These are phyloP conservation scores for Simalia tracyae DNA, from an alignment of 2,797 vertebrate genomes.

Conservation along the genomic window DNA sequence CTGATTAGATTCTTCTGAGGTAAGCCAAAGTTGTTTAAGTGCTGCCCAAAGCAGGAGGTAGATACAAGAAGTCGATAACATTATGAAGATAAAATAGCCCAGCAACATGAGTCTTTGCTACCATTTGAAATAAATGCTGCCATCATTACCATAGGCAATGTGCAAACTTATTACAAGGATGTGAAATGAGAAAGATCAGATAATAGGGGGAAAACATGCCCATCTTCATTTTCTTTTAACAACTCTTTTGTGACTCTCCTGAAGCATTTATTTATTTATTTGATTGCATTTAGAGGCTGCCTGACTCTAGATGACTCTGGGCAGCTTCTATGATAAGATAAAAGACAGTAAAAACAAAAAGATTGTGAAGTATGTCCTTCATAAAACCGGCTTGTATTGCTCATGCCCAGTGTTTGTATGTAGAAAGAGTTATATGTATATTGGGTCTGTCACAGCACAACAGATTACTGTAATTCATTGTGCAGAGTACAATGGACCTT, in stretches of 20 bases:
- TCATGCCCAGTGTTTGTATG: neutral
- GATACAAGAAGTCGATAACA: constrained; percentile 8
- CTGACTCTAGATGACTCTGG: neutral
- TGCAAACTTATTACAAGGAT: neutral
- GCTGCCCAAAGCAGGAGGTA: neutral
- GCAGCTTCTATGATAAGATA: neutral
- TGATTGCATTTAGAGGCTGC: too few relatives aligned
- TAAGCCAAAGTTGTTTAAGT: too few relatives aligned
- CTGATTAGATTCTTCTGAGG: too few relatives aligned
- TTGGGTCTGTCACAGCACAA: neutral
- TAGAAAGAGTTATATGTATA: fast-evolving
- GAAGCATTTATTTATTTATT: too few relatives aligned
- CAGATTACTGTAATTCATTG: neutral
- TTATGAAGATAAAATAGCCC: neutral
- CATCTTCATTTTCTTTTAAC: too few relatives aligned
- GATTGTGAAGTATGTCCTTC: neutral
- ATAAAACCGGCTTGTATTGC: too few relatives aligned
- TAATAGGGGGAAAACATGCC: too few relatives aligned
- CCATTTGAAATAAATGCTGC: neutral
- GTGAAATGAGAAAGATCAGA: neutral
- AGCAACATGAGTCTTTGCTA: neutral
- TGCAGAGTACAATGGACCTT: neutral
- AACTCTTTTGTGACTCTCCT: too few relatives aligned
- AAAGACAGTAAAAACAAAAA: neutral
- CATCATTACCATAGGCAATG: neutral